A percentile compares a stretch with the other conserved stretches of the same genome.
Conservation (phyloP, 2,888 invertebrate species). For the Drosophila melanosoma region DNA sequence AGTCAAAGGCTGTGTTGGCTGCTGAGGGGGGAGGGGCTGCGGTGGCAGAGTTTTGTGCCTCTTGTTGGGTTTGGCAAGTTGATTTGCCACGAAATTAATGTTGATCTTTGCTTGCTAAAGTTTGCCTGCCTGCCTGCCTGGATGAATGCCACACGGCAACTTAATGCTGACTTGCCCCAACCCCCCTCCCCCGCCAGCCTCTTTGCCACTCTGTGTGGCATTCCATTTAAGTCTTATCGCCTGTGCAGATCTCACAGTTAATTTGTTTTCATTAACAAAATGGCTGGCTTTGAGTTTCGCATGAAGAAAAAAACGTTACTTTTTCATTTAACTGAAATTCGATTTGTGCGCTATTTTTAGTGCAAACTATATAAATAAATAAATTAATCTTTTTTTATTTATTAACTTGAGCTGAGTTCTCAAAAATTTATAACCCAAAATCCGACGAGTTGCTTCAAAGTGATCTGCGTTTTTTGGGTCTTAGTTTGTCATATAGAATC, state of each 20-base stretch:
- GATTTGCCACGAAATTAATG: conserved; percentile 81
- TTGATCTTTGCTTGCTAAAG: conserved; percentile 60
- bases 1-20: conserved; percentile 23
- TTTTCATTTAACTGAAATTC: not conserved
- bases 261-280: conserved; percentile 77
- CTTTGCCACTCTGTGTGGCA: conserved; percentile 32
- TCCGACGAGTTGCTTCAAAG: not conserved
- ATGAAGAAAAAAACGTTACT: not conserved
- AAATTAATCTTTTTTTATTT: not conserved
- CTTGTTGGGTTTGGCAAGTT: conserved; percentile 43
- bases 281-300: conserved; percentile 16
- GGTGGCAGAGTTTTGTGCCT: not conserved
- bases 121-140: conserved; percentile 20
- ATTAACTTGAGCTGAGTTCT: not conserved
- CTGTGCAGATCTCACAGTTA: conserved; percentile 72
- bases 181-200: too few relatives aligned
- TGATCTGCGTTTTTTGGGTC: not conserved
- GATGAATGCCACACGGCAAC: conserved; percentile 35
- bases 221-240: conserved; percentile 61
- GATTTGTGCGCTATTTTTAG: not conserved
- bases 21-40: not conserved
- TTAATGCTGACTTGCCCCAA: not conserved
- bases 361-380: not conserved
- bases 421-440: not conserved
- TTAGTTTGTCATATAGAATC: not conserved